Evolutionary conservation across 1,140 invertebrate species (phyloP), one percentile per base, ranked within the genome.

Genomic region (Mercenaria mercenaria): DNA sequence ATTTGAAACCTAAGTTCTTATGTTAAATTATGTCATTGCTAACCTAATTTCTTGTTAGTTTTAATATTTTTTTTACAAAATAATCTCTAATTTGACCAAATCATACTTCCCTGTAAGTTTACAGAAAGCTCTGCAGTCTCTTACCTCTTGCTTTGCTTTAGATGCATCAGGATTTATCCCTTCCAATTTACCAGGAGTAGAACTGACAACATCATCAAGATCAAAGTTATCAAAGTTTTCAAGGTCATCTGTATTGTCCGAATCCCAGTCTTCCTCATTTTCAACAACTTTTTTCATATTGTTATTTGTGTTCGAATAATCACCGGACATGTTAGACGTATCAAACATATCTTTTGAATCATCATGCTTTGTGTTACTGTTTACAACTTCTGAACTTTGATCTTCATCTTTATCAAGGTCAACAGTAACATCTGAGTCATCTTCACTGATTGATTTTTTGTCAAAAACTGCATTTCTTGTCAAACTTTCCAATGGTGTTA

Each of bases 161-260:
- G 26, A 26, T 11, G n/a, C n/a, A 15, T 26, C 1, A 34, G 18
- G 11, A 8, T 79, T 79, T 50, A 15, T 56, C 8, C 15, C 47
- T 26, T 37, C 76, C 4, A 4, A 23, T 79, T 79, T 79, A 34
- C 47, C 56, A 67, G 86, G 59, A 32, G 56, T 64, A 3, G 61
- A 79, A 23, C 69, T 52, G 59, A 59, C 20, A 6, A 83, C 69
- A 43, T 76, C 83, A 52, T 92, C 91, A 61, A 92, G 50, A 61
- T 52, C 82, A 59, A 82, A 85, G 8, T 92, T n/a, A 81, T 92
- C 91, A 92, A 90, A 90, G 61, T 90, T 92, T 56, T 90, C 91
- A 23, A 92, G 88, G 61, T 92, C 91, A 83, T 91, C 91, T 10
- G 89, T 88, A 41, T n/a, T 80, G 50, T 92, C 89, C 11, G 89